Conservation (phyloP, 2,113 vertebrate genomes). For the Panurus biarmicus region DNA sequence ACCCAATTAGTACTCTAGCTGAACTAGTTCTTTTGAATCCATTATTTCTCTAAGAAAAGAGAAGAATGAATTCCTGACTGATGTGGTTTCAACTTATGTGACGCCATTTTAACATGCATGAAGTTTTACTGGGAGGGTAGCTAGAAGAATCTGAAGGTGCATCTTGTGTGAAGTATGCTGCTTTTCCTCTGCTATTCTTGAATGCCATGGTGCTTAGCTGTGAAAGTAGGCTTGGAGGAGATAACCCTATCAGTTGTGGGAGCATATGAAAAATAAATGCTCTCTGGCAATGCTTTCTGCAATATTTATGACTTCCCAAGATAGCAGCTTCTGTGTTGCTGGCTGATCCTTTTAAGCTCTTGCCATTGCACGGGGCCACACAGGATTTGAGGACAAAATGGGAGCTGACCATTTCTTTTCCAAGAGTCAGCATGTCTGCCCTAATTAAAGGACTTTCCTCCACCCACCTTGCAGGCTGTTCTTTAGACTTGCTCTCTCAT, state of each 20-base stretch:
- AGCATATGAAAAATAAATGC: neutral
- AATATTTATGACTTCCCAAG: neutral
- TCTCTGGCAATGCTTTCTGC: neutral
- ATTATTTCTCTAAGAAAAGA: neutral
- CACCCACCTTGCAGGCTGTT: neutral
- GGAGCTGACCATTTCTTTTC: neutral
- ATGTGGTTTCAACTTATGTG: neutral
- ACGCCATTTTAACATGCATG: neutral
- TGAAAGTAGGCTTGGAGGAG: neutral
- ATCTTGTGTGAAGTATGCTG: neutral
- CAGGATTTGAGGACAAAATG: neutral
- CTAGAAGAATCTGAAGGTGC: neutral
- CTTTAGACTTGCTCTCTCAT: neutral
- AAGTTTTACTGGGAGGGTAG: neutral
- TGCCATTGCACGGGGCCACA: neutral
- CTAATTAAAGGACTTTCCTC: neutral
- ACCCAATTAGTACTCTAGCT: neutral
- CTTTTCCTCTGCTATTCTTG: neutral
- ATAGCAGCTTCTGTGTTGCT: neutral
- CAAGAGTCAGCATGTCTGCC: neutral
- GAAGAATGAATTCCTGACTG: neutral
- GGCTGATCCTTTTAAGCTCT: neutral
- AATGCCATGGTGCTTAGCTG: fast-evolving
- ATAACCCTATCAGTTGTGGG: neutral
- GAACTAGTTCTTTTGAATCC: neutral